Evolutionary conservation across 2,888 invertebrate species (phyloP).

Genomic region (Campoplex nolae): DNA sequence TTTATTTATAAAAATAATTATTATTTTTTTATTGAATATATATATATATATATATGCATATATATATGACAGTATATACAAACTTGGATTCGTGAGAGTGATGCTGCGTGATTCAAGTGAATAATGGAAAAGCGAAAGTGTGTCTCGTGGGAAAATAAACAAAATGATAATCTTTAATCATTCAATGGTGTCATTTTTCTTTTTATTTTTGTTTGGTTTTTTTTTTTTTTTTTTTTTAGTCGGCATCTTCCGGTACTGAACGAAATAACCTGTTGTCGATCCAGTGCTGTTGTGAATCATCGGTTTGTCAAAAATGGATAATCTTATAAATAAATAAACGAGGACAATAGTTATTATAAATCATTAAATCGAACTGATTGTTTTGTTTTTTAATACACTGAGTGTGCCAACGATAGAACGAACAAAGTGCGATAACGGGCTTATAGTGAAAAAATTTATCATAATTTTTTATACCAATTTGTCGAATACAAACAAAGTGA

Average conservation of each 20-base stretch:
- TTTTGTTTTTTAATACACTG: slow-evolving; percentile 1
- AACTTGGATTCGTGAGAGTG: slow-evolving; percentile 54
- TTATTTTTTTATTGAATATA: slow-evolving; percentile 15
- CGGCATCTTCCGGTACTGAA: background rate
- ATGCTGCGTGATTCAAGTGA: slow-evolving; percentile 33
- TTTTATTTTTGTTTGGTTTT: no score
- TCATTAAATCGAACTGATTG: slow-evolving; percentile 5
- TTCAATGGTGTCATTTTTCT: slow-evolving; percentile 7
- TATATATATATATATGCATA: no score
- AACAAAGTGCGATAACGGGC: slow-evolving; percentile 46
- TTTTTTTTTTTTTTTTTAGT: background rate
- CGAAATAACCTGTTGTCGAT: background rate
- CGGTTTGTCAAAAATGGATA: background rate
- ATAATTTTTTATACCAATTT: slow-evolving; percentile 38
- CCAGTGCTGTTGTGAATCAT: background rate
- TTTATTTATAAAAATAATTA: slow-evolving; percentile 20
- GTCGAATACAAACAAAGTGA: slow-evolving; percentile 40
- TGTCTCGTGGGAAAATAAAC: slow-evolving; percentile 9
- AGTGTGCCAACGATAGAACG: slow-evolving; percentile 34
- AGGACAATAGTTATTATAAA: background rate
- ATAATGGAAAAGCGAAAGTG: slow-evolving; percentile 21
- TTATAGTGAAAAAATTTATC: slow-evolving; percentile 36
- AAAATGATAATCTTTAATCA: slow-evolving; percentile 18
- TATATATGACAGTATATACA: background rate
- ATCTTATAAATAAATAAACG: background rate